Percentiles rank a stretch among this genome's conserved stretches.
Conservation (phyloP, 2,888 invertebrate genomes). For the Agrochola macilenta region DNA sequence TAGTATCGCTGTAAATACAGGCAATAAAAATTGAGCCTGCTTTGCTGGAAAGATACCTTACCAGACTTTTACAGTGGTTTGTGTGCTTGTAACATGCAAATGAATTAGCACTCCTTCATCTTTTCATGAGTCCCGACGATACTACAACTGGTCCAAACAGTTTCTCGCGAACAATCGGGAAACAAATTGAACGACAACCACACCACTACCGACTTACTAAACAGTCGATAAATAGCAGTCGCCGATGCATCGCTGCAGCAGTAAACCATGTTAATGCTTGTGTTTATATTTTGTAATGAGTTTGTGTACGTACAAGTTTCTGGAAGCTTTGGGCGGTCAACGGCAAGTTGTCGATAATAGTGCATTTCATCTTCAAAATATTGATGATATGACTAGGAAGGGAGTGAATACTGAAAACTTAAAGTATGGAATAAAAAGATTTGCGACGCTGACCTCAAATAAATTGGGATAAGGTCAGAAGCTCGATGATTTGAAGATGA, state of each 20-base stretch:
- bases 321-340: neutral
- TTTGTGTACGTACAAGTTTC: constrained; percentile 26
- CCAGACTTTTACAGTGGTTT: no score
- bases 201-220: neutral
- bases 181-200: no score
- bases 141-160: no score
- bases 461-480: neutral
- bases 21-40: no score
- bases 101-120: no score
- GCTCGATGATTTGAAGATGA: neutral
- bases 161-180: no score
- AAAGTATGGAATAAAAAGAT: neutral
- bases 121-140: no score
- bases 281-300: constrained; percentile 29
- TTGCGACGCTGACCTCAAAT: neutral
- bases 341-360: constrained; percentile 4
- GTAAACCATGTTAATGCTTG: constrained; percentile 21
- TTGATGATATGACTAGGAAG: neutral
- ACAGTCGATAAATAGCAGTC: neutral
- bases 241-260: constrained; percentile 10
- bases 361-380: neutral
- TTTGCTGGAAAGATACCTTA: no score
- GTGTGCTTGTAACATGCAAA: no score
- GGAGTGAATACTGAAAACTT: no score
- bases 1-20: no score